These are phyloP conservation scores for Capromys pilorides DNA, from an alignment of 2,797 vertebrate species.

Conservation along the genomic window DNA sequence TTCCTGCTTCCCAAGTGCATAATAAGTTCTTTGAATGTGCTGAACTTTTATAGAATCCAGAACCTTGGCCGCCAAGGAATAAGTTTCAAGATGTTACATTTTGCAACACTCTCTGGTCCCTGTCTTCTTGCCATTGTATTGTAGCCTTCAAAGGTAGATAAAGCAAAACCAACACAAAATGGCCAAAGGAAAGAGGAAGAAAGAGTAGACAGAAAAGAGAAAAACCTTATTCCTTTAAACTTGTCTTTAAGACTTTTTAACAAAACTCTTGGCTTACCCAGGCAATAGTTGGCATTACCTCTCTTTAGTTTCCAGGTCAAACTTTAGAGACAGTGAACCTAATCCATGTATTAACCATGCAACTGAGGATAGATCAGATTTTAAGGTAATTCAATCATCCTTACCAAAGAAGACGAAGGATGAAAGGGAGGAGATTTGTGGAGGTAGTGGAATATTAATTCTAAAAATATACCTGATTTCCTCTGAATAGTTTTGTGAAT, in stretches of 20 bases:
- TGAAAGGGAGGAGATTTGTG: not conserved
- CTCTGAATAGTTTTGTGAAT: conserved; percentile 18
- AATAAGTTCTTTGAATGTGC: not conserved
- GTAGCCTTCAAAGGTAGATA: conserved; percentile 31
- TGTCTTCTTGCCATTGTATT: not conserved
- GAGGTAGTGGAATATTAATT: not conserved
- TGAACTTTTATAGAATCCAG: conserved; percentile 33
- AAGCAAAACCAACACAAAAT: conserved; percentile 36
- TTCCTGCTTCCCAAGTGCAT: no score
- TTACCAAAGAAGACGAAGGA: not conserved
- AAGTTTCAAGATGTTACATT: conserved; percentile 38
- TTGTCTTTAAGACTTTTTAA: conserved; percentile 3
- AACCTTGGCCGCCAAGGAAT: not conserved
- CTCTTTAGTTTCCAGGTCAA: not conserved
- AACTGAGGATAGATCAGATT: not conserved
- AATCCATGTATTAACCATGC: not conserved
- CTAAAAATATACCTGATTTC: conserved; percentile 70
- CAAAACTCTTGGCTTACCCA: not conserved
- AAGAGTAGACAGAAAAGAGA: not conserved
- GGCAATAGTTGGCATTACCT: not conserved
- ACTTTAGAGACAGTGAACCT: not conserved
- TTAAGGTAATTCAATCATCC: not conserved
- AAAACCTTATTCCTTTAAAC: not conserved
- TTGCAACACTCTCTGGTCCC: not conserved
- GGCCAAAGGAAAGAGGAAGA: not conserved